These are phyloP conservation scores for Tachina grossa DNA, from an alignment of 2,888 invertebrate genomes.

Conservation along the genomic window DNA sequence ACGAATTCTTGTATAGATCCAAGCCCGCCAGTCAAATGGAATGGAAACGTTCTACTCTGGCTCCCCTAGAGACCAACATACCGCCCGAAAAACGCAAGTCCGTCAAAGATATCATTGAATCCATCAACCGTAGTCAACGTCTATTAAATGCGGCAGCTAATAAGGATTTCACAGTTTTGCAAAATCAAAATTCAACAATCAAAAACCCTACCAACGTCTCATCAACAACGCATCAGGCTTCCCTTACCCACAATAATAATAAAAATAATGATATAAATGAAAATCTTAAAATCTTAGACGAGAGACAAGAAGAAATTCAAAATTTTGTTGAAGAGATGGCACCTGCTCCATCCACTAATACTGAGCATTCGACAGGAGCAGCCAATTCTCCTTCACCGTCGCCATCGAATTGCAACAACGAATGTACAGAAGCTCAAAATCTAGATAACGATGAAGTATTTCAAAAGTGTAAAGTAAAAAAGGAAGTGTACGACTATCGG, in stretches of 20 bases:
- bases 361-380: background rate
- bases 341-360: background rate
- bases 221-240: background rate
- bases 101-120: slow-evolving; percentile 82
- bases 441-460: slow-evolving; percentile 75
- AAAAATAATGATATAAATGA: slow-evolving; percentile 48
- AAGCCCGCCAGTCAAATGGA: slow-evolving; percentile 67
- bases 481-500: slow-evolving; percentile 76
- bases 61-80: slow-evolving; percentile 73
- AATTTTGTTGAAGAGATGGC: slow-evolving; percentile 73
- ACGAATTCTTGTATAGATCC: slow-evolving; percentile 67
- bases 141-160: slow-evolving; percentile 80
- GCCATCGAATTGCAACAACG: slow-evolving; percentile 51
- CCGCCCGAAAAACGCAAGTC: slow-evolving; percentile 78
- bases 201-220: slow-evolving; percentile 55
- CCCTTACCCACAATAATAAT: background rate
- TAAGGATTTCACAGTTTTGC: slow-evolving; percentile 73
- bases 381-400: slow-evolving; percentile 49
- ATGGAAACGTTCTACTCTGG: slow-evolving; percentile 75
- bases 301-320: slow-evolving; percentile 73
- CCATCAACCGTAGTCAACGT: slow-evolving; percentile 81
- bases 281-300: slow-evolving; percentile 72
- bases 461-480: slow-evolving; percentile 79
- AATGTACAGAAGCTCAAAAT: slow-evolving; percentile 57
- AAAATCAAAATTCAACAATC: slow-evolving; percentile 27